A percentile compares a stretch with the other conserved stretches of the same genome.
Conservation (phyloP, 2,888 invertebrate genomes). For the Cephalotes varians region DNA sequence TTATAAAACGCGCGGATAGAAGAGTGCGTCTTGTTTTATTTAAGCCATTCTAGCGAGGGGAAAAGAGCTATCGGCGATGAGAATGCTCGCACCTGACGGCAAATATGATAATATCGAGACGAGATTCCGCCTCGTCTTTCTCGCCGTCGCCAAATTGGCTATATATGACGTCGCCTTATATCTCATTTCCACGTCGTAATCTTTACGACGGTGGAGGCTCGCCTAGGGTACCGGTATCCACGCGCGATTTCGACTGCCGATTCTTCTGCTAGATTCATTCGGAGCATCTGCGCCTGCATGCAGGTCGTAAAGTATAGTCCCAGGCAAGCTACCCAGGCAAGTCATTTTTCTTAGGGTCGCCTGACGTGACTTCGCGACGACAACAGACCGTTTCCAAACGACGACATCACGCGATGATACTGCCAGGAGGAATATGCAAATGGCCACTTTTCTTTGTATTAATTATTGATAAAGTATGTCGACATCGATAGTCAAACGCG, state of each 20-base stretch:
- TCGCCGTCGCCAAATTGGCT: slow-evolving; percentile 52
- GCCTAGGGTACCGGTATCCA: slow-evolving; percentile 24
- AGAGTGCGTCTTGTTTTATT: slow-evolving; percentile 50
- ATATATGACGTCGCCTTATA: slow-evolving; percentile 58
- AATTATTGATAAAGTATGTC: slow-evolving; percentile 37
- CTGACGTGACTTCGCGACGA: slow-evolving; percentile 12
- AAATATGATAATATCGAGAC: slow-evolving; percentile 55
- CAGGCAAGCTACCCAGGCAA: slow-evolving; percentile 50
- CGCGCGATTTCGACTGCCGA: slow-evolving; percentile 51
- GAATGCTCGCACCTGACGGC: slow-evolving; percentile 54
- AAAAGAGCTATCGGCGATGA: slow-evolving; percentile 52
- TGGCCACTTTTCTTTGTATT: slow-evolving; percentile 16
- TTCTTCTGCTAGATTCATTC: slow-evolving; percentile 56
- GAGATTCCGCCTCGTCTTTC: slow-evolving; percentile 34
- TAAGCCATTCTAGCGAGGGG: slow-evolving; percentile 44
- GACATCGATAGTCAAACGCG: slow-evolving; percentile 14
- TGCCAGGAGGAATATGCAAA: slow-evolving; percentile 22
- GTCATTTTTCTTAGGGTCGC: background rate
- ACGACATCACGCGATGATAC: slow-evolving; percentile 5
- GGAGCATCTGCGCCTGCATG: slow-evolving; percentile 75
- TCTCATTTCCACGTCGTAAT: slow-evolving; percentile 68
- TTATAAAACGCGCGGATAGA: slow-evolving; percentile 30
- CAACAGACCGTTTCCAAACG: background rate
- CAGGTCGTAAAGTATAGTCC: slow-evolving; percentile 69
- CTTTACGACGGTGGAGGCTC: slow-evolving; percentile 51